Base-by-base conservation (phyloP, 1,140 invertebrate genomes). In the Scaptomyza hsui region DNA sequence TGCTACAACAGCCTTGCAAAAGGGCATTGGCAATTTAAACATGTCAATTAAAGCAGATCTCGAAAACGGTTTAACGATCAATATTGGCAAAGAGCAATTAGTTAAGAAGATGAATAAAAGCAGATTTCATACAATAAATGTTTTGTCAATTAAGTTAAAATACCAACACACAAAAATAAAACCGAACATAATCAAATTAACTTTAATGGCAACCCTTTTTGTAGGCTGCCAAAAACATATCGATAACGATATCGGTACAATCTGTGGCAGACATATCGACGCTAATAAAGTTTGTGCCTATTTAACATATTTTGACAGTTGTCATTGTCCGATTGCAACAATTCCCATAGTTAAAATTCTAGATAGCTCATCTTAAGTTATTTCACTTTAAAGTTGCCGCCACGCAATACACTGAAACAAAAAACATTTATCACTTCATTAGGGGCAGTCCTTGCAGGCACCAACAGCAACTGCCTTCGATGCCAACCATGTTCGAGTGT, bases 371-470 rank as follows among this genome's bases (percentile, higher is more conserved):
- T 63, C 67, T 63, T 9, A 15, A 29, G 18, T 9, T 39, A 1
- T n/a, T 41, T 63, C 26, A 35, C 51, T 72, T 72, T 67, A 48
- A 61, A 68, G 55, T 42, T 19, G 44, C 70, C 70, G 70, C 56
- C 35, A 5, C 10, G 32, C 10, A 6, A 29, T 7, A 37, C 3
- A n/a, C 55, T 16, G 16, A 59, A 29, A 26, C 24, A 26, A 26
- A 29, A 29, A 68, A 68, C 73, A 85, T 85, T 86, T 86, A 86
- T 86, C 81, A 88, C 81, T 85, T 85, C 81, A 85, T 85, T 86
- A 85, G 62, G 63, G 18, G 61, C 16, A 53, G 29, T 41, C 41
- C 52, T 26, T 26, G 26, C 19, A 26, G 16, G 4, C 41, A n/a
- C n/a, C n/a, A n/a, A n/a, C n/a, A n/a, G n/a, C 32, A 16, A 16